Evolutionary conservation across 2,797 vertebrate genomes (phyloP), one percentile per base, ranked within the genome.

Genomic region (Apogon hyalosoma): DNA sequence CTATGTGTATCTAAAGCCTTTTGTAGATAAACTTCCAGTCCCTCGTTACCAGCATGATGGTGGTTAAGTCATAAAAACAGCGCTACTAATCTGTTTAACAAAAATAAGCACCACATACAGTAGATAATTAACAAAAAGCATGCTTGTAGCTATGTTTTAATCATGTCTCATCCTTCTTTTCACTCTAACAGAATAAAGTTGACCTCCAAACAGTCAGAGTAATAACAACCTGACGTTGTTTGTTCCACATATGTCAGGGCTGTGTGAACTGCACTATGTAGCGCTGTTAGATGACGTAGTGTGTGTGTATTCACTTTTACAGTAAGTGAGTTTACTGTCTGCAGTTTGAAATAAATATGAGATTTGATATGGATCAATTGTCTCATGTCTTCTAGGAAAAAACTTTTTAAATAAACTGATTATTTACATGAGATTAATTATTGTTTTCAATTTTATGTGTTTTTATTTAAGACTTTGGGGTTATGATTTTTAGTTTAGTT

Each of bases 351-450:
- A 62, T 36, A 11, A 59, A 46, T 54, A 18, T 13, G 14, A 21
- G 8, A 28, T 63, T 78, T 69, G 24, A 72, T 45, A 69, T 48
- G 7, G 46, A 52, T 53, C 0, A 24, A 38, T 54, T 64, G 56
- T 53, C 36, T 55, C n/a, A 16, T 58, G 6, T 58, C 6, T 16
- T 46, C n/a, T 5, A 21, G 19, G 19, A 21, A 21, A n/a, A 21
- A 21, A 21, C 19, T 41, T 52, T 60, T 60, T 12, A 48, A 82
- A 85, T 63, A 75, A 74, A 79, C 4, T 42, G 1, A 49, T 33
- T 28, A 6, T 68, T 12, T 2, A 10, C n/a, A 46, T 66, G 3
- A 41, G 3, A 36, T 8, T 36, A 8, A 3, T 36, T 36, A 31
- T 31, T 31, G 7, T 36, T 36, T 36, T 36, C 33, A 8, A 8